Percentiles rank a stretch among this genome's conserved stretches.
Evolutionary conservation across 1,140 invertebrate species (phyloP).

Genomic region (Drosophila obscura): DNA sequence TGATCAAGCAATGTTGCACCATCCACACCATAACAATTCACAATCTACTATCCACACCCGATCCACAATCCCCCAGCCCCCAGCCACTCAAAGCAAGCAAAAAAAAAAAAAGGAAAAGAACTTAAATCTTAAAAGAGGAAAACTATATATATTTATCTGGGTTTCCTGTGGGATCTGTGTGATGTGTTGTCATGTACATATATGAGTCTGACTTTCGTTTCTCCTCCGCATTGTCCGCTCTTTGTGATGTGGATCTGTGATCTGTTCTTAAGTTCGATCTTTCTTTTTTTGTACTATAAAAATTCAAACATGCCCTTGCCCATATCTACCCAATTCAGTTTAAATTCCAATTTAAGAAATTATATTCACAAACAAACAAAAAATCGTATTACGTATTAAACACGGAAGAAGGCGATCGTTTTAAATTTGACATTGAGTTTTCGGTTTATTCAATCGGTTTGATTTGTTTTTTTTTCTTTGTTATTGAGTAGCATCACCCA

Average conservation of each 20-base stretch:
- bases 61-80: slow-evolving; percentile 7
- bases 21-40: slow-evolving; percentile 22
- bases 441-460: slow-evolving; percentile 13
- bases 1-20: slow-evolving; percentile 44
- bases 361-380: background rate
- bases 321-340: too few relatives aligned
- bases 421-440: slow-evolving; percentile 20
- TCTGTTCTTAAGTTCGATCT: slow-evolving; percentile 3
- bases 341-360: background rate
- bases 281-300: too few relatives aligned
- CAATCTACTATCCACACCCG: slow-evolving; percentile 36
- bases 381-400: background rate
- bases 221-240: slow-evolving; percentile 25
- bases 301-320: too few relatives aligned
- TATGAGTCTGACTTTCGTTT: slow-evolving; percentile 21
- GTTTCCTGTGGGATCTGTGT: too few relatives aligned
- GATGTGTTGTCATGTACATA: slow-evolving; percentile 1
- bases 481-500: slow-evolving; percentile 7
- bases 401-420: background rate
- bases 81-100: background rate
- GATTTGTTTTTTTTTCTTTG: background rate
- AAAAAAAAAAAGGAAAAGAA: background rate
- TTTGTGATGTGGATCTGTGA: slow-evolving; percentile 18
- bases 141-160: background rate
- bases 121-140: slow-evolving; percentile 1